A percentile compares a stretch with the other conserved stretches of the same genome.
Evolutionary conservation across 2,113 vertebrate species (phyloP).

Genomic region (Lamprologus ornatipinnis): DNA sequence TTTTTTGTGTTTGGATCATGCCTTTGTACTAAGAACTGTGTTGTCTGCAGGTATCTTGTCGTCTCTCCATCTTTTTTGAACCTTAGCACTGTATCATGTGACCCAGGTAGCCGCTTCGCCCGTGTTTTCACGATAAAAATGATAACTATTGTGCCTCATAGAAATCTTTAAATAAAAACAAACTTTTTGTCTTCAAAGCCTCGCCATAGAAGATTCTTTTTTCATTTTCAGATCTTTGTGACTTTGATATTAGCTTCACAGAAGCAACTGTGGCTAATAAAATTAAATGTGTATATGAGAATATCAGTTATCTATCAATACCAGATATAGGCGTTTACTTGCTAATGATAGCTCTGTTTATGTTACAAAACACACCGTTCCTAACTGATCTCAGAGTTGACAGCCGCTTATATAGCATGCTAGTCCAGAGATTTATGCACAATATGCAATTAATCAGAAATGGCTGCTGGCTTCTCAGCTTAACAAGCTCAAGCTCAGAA

Average conservation of each 20-base stretch:
- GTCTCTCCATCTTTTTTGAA: background rate
- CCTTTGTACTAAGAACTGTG: background rate
- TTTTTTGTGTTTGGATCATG: background rate
- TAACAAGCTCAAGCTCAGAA: background rate
- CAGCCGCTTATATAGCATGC: background rate
- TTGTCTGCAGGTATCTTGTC: background rate
- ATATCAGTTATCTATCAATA: background rate
- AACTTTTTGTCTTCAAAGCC: background rate
- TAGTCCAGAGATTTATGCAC: background rate
- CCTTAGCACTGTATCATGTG: conserved; percentile 34
- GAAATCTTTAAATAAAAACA: conserved; percentile 60
- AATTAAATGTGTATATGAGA: background rate
- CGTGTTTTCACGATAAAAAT: conserved; percentile 2
- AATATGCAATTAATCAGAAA: background rate
- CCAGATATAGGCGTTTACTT: background rate
- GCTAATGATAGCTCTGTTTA: background rate
- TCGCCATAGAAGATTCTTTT: background rate
- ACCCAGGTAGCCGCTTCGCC: conserved; percentile 51
- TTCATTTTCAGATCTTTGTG: background rate
- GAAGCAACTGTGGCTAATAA: background rate
- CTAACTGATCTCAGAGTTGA: background rate
- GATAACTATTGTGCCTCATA: conserved; percentile 66
- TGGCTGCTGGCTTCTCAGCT: background rate
- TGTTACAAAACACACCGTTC: background rate
- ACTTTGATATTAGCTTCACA: background rate